Evolutionary conservation across 92 coral and sea anemone species (phyloP).

Genomic region (Galaxea fascicularis): DNA sequence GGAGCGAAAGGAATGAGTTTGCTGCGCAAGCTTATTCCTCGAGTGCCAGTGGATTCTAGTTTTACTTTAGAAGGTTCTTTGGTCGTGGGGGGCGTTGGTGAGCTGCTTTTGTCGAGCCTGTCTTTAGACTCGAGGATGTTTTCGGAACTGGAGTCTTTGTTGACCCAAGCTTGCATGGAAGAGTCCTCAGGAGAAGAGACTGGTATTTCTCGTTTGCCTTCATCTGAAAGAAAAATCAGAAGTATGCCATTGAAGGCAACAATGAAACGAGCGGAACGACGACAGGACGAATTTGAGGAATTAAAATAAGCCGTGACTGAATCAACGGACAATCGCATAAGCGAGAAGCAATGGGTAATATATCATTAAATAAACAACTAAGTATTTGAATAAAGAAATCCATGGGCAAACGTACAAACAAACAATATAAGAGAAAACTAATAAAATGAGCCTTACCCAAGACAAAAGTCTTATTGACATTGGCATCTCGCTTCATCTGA

Average conservation of each 20-base stretch:
- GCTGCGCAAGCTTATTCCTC: conserved; percentile 33
- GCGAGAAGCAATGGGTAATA: too few species aligned
- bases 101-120: background rate
- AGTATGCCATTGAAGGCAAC: background rate
- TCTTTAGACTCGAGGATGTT: conserved; percentile 23
- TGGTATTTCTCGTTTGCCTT: conserved; percentile 40
- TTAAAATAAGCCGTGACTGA: too few species aligned
- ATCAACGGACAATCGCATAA: too few species aligned
- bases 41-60: conserved; percentile 21
- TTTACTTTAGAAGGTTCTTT: background rate
- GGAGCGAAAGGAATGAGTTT: conserved; percentile 54
- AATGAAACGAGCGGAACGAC: background rate
- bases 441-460: conserved; percentile 61
- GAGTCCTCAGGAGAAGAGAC: conserved; percentile 50
- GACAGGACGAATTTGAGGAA: background rate
- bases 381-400: too few species aligned
- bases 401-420: too few species aligned
- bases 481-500: conserved; percentile 81
- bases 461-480: conserved; percentile 84
- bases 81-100: background rate
- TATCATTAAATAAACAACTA: too few species aligned
- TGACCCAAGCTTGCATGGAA: conserved; percentile 42
- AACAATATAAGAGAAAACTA: too few species aligned
- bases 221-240: conserved; percentile 34
- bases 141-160: conserved; percentile 3